Evolutionary conservation across 2,888 invertebrate genomes (phyloP).

Genomic region (Scaptodrosophila latifasciaeformis): DNA sequence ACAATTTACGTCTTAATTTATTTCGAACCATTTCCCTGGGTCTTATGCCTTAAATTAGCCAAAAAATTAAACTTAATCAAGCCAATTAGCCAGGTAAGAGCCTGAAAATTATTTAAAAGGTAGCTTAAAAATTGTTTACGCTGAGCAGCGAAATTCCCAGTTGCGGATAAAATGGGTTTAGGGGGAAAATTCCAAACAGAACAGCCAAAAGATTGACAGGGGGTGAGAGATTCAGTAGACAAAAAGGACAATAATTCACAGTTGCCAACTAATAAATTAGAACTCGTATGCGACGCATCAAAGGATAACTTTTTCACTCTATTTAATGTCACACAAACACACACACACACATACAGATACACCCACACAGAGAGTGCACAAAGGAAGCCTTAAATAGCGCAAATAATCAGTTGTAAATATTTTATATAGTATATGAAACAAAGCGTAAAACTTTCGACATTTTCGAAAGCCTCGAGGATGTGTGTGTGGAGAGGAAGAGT

Average conservation of each 20-base stretch:
- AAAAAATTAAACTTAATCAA: too few relatives aligned
- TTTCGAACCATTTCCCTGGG: too few relatives aligned
- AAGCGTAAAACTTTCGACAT: slow-evolving; percentile 37
- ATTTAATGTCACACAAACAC: slow-evolving; percentile 29
- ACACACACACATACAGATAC: slow-evolving; percentile 3
- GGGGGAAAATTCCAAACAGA: too few relatives aligned
- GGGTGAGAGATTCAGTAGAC: slow-evolving; percentile 9
- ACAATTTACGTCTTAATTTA: too few relatives aligned
- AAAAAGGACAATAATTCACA: slow-evolving; percentile 56
- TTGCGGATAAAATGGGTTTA: slow-evolving; percentile 48
- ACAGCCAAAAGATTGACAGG: slow-evolving; percentile 37
- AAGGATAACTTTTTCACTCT: slow-evolving; percentile 58
- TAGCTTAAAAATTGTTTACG: too few relatives aligned
- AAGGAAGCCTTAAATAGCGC: slow-evolving; percentile 30
- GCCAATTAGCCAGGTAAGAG: too few relatives aligned
- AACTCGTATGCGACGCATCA: slow-evolving; percentile 42
- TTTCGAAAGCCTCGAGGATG: neutral
- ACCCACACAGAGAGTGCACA: neutral
- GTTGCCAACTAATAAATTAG: slow-evolving; percentile 61
- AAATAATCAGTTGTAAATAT: slow-evolving; percentile 63
- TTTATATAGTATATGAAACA: slow-evolving; percentile 49
- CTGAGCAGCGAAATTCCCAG: slow-evolving; percentile 44
- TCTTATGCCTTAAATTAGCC: too few relatives aligned
- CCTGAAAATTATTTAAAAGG: too few relatives aligned
- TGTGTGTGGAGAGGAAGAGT: neutral